phyloP scores from a whole-genome alignment of 37 sponge, comb jelly and placozoan species.

The Theonella swinhoei region DNA sequence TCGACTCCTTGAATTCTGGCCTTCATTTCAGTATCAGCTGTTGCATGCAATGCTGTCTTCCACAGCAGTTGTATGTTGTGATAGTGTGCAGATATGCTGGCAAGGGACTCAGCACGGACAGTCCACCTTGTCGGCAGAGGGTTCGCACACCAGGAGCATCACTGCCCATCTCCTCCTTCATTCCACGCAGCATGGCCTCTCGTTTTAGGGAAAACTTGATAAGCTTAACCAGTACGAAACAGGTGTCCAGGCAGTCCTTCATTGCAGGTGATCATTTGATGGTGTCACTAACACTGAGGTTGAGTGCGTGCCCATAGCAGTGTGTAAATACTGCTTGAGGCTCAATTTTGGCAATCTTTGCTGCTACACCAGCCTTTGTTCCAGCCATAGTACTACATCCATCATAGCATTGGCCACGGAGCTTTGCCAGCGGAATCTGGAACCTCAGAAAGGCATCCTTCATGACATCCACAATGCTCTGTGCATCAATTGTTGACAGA shows the following conservation, averaged over 20 bases:
- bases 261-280: slow-evolving; percentile 47
- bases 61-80: slow-evolving; percentile 58
- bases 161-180: slow-evolving; percentile 68
- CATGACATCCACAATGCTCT: slow-evolving; percentile 56
- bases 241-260: slow-evolving; percentile 69
- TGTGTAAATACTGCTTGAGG: slow-evolving; percentile 79
- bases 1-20: slow-evolving; percentile 67
- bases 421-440: slow-evolving; percentile 48
- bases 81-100: slow-evolving; percentile 65
- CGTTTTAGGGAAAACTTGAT: slow-evolving; percentile 74
- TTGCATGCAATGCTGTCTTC: slow-evolving; percentile 44
- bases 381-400: slow-evolving; percentile 77
- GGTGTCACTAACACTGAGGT: slow-evolving; percentile 68
- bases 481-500: slow-evolving; percentile 44
- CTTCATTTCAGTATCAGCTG: slow-evolving; percentile 71
- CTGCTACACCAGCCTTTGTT: slow-evolving; percentile 66
- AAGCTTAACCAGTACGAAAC: slow-evolving; percentile 64
- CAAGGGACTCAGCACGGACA: slow-evolving; percentile 62
- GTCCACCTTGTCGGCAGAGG: slow-evolving; percentile 74
- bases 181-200: slow-evolving; percentile 49
- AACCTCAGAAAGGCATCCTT: slow-evolving; percentile 62
- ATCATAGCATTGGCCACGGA: slow-evolving; percentile 81
- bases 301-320: slow-evolving; percentile 84
- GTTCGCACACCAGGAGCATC: slow-evolving; percentile 62
- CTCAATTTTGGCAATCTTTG: slow-evolving; percentile 52